Base-by-base conservation (phyloP, 2,888 invertebrate species). In the Lepidochrysops patricia region DNA sequence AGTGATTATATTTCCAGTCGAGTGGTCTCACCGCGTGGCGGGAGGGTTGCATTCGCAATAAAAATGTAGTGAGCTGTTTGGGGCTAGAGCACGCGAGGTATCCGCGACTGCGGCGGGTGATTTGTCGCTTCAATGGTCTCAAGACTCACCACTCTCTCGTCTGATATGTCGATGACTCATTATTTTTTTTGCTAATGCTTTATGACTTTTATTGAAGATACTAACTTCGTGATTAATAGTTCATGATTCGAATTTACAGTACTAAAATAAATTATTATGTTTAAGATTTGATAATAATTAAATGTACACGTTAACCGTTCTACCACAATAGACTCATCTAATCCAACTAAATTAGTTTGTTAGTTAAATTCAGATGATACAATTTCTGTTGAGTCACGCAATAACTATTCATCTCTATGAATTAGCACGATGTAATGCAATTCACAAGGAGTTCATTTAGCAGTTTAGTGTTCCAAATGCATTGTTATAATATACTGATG, bases 1-100 rank as follows among this genome's bases (percentile, higher is more conserved):
- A 76, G 78, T 83, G 82, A 84, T 86, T 83, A 82, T 82, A 80
- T 83, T 83, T 77, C 77, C 79, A 82, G 80, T 80, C 72, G 83
- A 84, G 81, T 79, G 79, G 79, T 73, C 76, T 70, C 70, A 72
- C 68, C 69, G 73, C 68, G 70, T 69, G 68, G 68, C 67, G 70
- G 67, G 68, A 73, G 79, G 81, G 82, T 50, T 76, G 77, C 74
- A 73, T 64, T 67, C 68, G 78, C 74, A 77, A 80, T 85, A 81
- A 82, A 83, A 81, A 77, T 77, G 75, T 76, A 76, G 64, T 64
- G 66, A 63, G 65, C 71, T 70, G 70, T 70, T 52, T 29, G 27
- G 54, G 54, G 54, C 9, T 54, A 29, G 27, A 29, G 29, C 27
- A 54, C 27, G 29, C 32, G 29, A 32, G 54, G 54, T 27, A 52